Evolutionary conservation across 1,140 invertebrate genomes (phyloP).

Genomic region (Holcopasites calliopsidis): DNA sequence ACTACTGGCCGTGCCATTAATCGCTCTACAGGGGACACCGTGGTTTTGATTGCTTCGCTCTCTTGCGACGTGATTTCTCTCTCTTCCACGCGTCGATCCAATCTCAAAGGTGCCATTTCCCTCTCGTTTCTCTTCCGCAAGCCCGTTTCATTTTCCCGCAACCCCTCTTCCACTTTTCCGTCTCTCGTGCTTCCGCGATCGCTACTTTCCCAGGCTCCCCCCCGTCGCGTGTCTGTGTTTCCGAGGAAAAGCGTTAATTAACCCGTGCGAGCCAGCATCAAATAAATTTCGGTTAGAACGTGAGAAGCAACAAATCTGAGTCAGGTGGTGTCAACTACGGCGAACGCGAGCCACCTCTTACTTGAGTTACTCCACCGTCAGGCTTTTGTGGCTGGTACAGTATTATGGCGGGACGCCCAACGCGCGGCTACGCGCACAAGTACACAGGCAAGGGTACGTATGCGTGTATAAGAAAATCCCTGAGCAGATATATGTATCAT

Average conservation of each 20-base stretch:
- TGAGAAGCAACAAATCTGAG: slow-evolving; percentile 80
- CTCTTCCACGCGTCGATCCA: slow-evolving; percentile 1
- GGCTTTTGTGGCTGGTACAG: slow-evolving; percentile 62
- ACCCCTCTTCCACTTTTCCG: not conserved
- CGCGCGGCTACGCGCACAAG: not conserved
- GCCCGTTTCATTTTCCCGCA: too few relatives aligned
- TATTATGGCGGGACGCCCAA: slow-evolving; percentile 48
- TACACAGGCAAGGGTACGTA: not conserved
- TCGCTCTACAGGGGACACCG: slow-evolving; percentile 7
- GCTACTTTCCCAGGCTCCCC: not conserved
- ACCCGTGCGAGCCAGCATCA: slow-evolving; percentile 74
- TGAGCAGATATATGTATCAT: not conserved
- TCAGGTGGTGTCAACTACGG: slow-evolving; percentile 78
- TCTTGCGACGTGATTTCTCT: slow-evolving; percentile 9
- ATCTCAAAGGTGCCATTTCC: slow-evolving; percentile 7
- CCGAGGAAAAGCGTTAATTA: slow-evolving; percentile 75
- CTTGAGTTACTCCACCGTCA: slow-evolving; percentile 71
- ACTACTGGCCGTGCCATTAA: slow-evolving; percentile 32
- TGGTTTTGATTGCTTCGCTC: slow-evolving; percentile 40
- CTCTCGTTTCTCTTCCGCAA: not conserved
- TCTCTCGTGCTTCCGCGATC: not conserved
- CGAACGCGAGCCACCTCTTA: slow-evolving; percentile 68
- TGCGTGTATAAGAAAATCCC: not conserved
- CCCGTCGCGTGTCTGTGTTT: slow-evolving; percentile 23
- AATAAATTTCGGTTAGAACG: slow-evolving; percentile 80